Percentiles rank a stretch among this genome's conserved stretches.
phyloP scores from a whole-genome alignment of 2,888 invertebrate genomes.

The Danaus chrysippus region DNA sequence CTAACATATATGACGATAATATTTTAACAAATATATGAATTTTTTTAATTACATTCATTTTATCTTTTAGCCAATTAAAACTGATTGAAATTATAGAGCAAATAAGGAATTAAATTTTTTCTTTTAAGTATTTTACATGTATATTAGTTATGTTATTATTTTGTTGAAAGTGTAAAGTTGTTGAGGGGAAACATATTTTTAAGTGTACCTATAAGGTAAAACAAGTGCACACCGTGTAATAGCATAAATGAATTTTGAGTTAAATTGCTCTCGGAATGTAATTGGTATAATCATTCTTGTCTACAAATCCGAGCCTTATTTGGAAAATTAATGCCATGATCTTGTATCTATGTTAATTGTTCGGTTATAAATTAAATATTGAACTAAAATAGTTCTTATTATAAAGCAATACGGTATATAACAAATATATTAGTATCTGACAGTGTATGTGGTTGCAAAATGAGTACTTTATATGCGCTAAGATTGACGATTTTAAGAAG shows the following conservation, averaged over 20 bases:
- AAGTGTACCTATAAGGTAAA: slow-evolving; percentile 19
- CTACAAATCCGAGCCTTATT: slow-evolving; percentile 34
- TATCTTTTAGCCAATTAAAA: no score
- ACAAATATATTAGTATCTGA: slow-evolving; percentile 10
- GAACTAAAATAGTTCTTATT: slow-evolving; percentile 15
- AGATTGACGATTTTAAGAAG: slow-evolving; percentile 35
- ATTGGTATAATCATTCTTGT: slow-evolving; percentile 34
- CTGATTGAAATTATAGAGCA: slow-evolving; percentile 1
- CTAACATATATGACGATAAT: not conserved
- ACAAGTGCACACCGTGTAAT: slow-evolving; percentile 19
- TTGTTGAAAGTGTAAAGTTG: slow-evolving; percentile 1
- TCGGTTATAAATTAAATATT: slow-evolving; percentile 6
- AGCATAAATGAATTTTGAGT: slow-evolving; percentile 25
- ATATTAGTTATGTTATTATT: no score
- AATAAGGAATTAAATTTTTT: not conserved
- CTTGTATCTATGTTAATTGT: slow-evolving; percentile 14
- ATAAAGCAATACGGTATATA: slow-evolving; percentile 11
- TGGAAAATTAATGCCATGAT: slow-evolving; percentile 31
- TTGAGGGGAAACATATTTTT: slow-evolving; percentile 10
- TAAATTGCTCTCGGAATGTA: slow-evolving; percentile 24
- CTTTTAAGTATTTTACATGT: not conserved
- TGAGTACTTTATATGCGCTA: slow-evolving; percentile 28
- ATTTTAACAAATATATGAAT: no score
- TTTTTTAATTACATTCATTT: no score
- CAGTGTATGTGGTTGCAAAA: slow-evolving; percentile 20